Evolutionary conservation across 1,140 invertebrate genomes (phyloP).

Genomic region (Ips typographus): DNA sequence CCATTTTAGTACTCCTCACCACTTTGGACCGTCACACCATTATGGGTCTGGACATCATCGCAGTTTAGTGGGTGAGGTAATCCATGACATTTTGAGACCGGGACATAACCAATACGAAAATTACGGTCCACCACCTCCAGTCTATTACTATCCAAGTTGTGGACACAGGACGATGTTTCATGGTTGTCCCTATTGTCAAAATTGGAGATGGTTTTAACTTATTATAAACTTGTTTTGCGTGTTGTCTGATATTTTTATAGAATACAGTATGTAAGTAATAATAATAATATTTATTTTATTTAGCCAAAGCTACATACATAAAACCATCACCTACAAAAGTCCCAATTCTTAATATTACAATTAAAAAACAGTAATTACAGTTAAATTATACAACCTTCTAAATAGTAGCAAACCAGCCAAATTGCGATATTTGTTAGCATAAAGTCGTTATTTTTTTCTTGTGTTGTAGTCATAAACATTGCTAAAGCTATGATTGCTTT

Average conservation of each 20-base stretch:
- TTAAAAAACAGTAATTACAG: too few relatives aligned
- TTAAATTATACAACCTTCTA: too few relatives aligned
- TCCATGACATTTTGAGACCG: background rate
- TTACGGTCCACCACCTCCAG: slow-evolving; percentile 13
- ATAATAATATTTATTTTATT: background rate
- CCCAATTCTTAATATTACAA: too few relatives aligned
- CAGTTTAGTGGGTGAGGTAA: background rate
- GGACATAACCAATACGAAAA: slow-evolving; percentile 5
- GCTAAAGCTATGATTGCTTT: too few relatives aligned
- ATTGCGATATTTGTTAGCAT: too few relatives aligned
- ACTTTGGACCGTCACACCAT: background rate
- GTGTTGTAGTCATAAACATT: too few relatives aligned
- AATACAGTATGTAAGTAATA: background rate
- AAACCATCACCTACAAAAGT: too few relatives aligned
- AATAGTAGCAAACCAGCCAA: too few relatives aligned
- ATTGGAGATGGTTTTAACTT: slow-evolving; percentile 21
- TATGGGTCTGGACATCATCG: background rate
- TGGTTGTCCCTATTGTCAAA: slow-evolving; percentile 22
- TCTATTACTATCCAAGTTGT: slow-evolving; percentile 7
- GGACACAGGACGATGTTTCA: slow-evolving; percentile 3
- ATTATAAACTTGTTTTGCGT: background rate
- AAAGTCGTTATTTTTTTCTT: too few relatives aligned
- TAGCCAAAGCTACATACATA: background rate
- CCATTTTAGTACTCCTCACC: slow-evolving; percentile 4
- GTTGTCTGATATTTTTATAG: background rate